phyloP scores from a whole-genome alignment of 2,888 invertebrate genomes.

The Polydesmus complanatus region DNA sequence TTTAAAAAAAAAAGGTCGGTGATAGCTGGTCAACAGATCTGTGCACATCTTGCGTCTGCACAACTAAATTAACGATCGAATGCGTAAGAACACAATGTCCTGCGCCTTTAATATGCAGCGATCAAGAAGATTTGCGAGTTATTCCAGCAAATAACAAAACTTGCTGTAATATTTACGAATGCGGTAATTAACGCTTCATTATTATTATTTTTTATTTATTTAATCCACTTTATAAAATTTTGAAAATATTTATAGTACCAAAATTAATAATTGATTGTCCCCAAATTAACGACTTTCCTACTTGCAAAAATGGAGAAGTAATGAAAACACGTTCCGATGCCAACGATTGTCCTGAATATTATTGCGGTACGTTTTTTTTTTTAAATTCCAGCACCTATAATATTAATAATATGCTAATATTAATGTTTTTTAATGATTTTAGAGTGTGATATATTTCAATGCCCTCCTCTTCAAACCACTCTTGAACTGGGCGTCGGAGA shows the following conservation, averaged over 20 bases:
- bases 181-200: too few species aligned
- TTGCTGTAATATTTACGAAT: conserved; percentile 19
- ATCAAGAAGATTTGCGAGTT: conserved; percentile 15
- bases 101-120: conserved; percentile 16
- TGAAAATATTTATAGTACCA: too few species aligned
- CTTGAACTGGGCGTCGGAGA: conserved; percentile 38
- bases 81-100: conserved; percentile 20
- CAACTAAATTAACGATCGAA: conserved; percentile 23
- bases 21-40: conserved; percentile 53
- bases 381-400: too few species aligned
- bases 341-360: conserved; percentile 55
- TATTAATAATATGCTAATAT: background rate
- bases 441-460: conserved; percentile 59
- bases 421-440: conserved; percentile 14
- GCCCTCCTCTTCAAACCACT: conserved; percentile 44
- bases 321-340: conserved; percentile 40
- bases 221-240: too few species aligned
- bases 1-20: conserved; percentile 37
- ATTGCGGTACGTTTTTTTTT: conserved; percentile 58
- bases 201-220: too few species aligned
- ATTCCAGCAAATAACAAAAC: conserved; percentile 9
- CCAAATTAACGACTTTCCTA: conserved; percentile 57
- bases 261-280: conserved; percentile 32
- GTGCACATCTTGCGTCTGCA: conserved; percentile 59
- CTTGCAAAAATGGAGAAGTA: conserved; percentile 49